Percentiles rank a stretch among this genome's conserved stretches.
These are phyloP conservation scores for Oscheius onirici DNA, from an alignment of 2,888 invertebrate genomes.

Conservation along the genomic window DNA sequence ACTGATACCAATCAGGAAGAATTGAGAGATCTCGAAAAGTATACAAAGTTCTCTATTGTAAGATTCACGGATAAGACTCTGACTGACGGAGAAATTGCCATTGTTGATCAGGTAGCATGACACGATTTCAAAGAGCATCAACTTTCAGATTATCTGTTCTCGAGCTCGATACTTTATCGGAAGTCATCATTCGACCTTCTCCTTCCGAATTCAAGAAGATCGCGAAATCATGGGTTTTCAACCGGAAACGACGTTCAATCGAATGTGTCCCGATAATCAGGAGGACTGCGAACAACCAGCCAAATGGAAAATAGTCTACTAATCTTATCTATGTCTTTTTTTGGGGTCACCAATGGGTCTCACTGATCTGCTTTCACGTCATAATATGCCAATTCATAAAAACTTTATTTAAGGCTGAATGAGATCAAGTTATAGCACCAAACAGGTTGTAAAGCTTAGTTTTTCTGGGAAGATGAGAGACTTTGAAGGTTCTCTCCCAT, in stretches of 20 bases:
- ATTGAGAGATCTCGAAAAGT: slow-evolving; percentile 73
- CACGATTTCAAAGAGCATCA: background rate
- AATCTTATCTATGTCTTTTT: background rate
- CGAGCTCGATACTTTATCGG: slow-evolving; percentile 83
- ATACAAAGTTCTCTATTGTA: slow-evolving; percentile 71
- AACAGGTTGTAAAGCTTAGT: background rate
- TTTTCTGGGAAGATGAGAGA: background rate
- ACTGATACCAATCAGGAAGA: slow-evolving; percentile 71
- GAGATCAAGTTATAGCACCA: background rate
- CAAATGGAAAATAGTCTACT: slow-evolving; percentile 77
- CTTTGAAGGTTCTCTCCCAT: slow-evolving; percentile 20
- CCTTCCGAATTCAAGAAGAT: slow-evolving; percentile 95
- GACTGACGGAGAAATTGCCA: slow-evolving; percentile 63
- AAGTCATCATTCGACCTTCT: slow-evolving; percentile 92
- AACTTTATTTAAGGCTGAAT: background rate
- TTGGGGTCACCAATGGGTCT: slow-evolving; percentile 5
- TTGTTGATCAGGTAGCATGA: slow-evolving; percentile 65
- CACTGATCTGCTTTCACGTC: background rate
- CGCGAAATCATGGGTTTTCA: slow-evolving; percentile 91
- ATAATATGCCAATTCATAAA: background rate
- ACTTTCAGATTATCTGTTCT: slow-evolving; percentile 87
- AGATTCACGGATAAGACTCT: slow-evolving; percentile 41
- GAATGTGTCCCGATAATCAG: slow-evolving; percentile 78
- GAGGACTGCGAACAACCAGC: slow-evolving; percentile 80
- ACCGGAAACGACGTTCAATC: slow-evolving; percentile 85